These are phyloP conservation scores for Mesorhabditis belari DNA, from an alignment of 2,888 invertebrate genomes.

Conservation along the genomic window DNA sequence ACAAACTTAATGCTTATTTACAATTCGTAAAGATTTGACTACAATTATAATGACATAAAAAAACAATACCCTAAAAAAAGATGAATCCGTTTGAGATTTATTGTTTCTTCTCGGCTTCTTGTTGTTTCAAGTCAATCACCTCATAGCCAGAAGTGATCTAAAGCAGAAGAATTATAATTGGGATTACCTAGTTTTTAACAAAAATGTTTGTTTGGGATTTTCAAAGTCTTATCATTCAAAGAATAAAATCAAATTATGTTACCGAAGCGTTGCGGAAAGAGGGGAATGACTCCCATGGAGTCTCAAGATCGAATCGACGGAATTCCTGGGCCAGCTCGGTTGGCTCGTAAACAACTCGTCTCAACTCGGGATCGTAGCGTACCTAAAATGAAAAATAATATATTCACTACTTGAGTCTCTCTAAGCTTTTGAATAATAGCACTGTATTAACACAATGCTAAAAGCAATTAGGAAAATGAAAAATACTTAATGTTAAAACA, in stretches of 20 bases:
- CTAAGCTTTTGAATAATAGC: not conserved
- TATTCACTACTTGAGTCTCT: not conserved
- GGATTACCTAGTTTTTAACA: not conserved
- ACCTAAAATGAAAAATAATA: constrained; percentile 59
- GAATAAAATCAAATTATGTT: constrained; percentile 24
- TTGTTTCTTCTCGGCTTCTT: constrained; percentile 4
- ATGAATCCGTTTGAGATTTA: not conserved
- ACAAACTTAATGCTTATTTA: too few relatives aligned
- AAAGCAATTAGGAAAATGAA: too few relatives aligned
- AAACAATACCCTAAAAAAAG: not conserved
- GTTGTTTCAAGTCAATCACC: constrained; percentile 15
- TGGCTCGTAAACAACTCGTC: constrained; percentile 90
- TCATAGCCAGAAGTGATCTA: constrained; percentile 30
- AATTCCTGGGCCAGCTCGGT: constrained; percentile 95
- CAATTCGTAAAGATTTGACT: too few relatives aligned
- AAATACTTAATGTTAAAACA: too few relatives aligned
- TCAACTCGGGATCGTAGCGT: constrained; percentile 93
- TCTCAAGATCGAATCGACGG: constrained; percentile 86
- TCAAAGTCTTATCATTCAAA: too few relatives aligned
- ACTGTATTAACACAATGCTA: too few relatives aligned
- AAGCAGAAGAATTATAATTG: not conserved
- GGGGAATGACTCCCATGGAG: constrained; percentile 97
- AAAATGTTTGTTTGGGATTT: too few relatives aligned
- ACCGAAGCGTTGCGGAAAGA: constrained; percentile 55
- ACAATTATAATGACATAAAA: not conserved